Percentiles rank a stretch among this genome's conserved stretches.
These are phyloP conservation scores for Acrobasis repandana DNA, from an alignment of 2,888 invertebrate species.

Conservation along the genomic window DNA sequence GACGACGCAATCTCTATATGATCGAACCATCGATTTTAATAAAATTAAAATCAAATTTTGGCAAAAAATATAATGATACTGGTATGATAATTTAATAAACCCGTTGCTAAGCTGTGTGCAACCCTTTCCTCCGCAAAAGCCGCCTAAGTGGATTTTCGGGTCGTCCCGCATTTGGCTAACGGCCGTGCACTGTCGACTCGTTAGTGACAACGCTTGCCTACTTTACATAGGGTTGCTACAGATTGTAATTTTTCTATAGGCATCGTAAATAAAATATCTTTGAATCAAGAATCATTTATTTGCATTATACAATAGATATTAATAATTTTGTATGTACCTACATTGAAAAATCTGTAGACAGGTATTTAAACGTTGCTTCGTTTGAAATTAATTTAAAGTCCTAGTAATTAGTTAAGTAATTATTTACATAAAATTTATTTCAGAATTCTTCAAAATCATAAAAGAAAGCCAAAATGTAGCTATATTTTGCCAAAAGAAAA, in stretches of 20 bases:
- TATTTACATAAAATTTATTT: no score
- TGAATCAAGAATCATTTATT: no score
- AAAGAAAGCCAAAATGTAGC: no score
- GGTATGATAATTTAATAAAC: conserved; percentile 61
- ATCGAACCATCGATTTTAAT: neutral
- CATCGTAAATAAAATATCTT: no score
- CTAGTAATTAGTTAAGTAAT: no score
- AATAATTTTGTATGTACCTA: no score
- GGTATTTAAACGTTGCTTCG: no score
- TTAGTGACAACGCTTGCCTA: conserved; percentile 51
- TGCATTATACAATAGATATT: no score
- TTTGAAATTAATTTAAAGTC: no score
- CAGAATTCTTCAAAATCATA: no score
- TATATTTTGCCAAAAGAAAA: no score
- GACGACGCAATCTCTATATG: neutral
- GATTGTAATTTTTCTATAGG: neutral
- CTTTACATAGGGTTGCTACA: conserved; percentile 40
- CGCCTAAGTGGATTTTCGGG: conserved; percentile 79
- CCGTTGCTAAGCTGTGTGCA: conserved; percentile 31
- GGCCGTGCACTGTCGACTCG: conserved; percentile 66
- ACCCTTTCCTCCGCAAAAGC: conserved; percentile 50
- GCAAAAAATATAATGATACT: conserved; percentile 9
- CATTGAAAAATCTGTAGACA: no score
- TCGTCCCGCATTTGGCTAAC: conserved; percentile 71
- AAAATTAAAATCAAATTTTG: conserved; percentile 1